These are phyloP conservation scores for Oreamnos americanus DNA, from an alignment of 2,113 vertebrate species.

Conservation along the genomic window DNA sequence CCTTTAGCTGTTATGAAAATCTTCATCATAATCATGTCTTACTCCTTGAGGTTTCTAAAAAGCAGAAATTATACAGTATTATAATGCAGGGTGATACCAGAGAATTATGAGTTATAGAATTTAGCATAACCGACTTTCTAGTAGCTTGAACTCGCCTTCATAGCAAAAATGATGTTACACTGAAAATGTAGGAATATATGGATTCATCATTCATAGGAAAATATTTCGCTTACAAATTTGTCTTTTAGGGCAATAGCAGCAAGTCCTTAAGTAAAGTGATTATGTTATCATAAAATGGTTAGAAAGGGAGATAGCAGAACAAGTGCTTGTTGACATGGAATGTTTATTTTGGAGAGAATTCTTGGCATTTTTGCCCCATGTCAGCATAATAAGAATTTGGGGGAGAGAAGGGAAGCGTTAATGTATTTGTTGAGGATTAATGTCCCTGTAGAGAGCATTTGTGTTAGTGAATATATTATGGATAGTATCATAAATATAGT, in stretches of 20 bases:
- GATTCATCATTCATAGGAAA: neutral
- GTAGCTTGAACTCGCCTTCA: neutral
- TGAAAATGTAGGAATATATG: neutral
- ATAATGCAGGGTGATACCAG: neutral
- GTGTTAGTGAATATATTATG: constrained; percentile 35
- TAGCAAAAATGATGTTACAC: neutral
- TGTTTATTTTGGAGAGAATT: constrained; percentile 59
- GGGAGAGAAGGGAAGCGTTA: neutral
- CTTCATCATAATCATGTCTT: neutral
- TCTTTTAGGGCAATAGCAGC: neutral
- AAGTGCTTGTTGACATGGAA: neutral
- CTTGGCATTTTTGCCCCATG: constrained; percentile 42
- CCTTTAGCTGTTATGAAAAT: neutral
- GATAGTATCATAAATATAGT: constrained; percentile 11
- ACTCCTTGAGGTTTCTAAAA: neutral
- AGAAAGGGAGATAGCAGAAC: neutral
- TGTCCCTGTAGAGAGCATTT: constrained; percentile 15
- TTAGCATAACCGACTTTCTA: neutral
- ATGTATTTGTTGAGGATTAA: constrained; percentile 32
- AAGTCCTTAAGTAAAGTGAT: neutral
- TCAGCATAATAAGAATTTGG: constrained; percentile 46
- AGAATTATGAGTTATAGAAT: neutral
- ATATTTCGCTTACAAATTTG: neutral
- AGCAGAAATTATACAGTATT: neutral
- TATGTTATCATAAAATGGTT: neutral